Evolutionary conservation across 2,888 invertebrate genomes (phyloP).

Genomic region (Perdita meconis): DNA sequence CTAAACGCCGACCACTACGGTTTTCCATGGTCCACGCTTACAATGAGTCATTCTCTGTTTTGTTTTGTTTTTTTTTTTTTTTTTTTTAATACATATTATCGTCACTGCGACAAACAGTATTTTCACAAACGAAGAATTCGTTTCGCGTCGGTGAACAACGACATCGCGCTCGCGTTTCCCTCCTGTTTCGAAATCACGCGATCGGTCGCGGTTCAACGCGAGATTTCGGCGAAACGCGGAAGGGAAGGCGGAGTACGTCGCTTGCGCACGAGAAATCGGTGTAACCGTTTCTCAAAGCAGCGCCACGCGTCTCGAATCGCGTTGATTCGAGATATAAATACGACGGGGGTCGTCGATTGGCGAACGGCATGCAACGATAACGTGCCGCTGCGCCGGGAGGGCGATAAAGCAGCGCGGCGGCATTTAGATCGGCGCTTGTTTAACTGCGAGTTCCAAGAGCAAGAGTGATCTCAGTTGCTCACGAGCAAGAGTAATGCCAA

Average conservation of each 20-base stretch:
- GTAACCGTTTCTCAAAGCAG: slow-evolving; percentile 25
- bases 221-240: background rate
- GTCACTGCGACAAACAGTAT: no score
- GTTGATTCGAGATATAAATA: slow-evolving; percentile 14
- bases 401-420: slow-evolving; percentile 12
- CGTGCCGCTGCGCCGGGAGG: slow-evolving; percentile 1
- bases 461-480: background rate
- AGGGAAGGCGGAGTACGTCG: background rate
- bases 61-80: no score
- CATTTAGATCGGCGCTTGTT: background rate
- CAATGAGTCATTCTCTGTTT: no score
- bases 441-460: background rate
- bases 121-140: no score
- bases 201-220: background rate
- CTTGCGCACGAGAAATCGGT: slow-evolving; percentile 10
- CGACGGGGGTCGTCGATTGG: slow-evolving; percentile 27
- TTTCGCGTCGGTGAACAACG: no score
- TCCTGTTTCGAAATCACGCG: background rate
- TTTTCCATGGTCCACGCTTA: no score
- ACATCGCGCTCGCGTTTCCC: background rate
- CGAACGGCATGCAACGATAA: slow-evolving; percentile 28
- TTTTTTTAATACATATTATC: no score
- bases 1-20: background rate
- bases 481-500: background rate
- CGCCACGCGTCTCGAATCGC: slow-evolving; percentile 10